Conservation (phyloP, 2,113 vertebrate genomes). For the Dryoscopus gambensis region DNA sequence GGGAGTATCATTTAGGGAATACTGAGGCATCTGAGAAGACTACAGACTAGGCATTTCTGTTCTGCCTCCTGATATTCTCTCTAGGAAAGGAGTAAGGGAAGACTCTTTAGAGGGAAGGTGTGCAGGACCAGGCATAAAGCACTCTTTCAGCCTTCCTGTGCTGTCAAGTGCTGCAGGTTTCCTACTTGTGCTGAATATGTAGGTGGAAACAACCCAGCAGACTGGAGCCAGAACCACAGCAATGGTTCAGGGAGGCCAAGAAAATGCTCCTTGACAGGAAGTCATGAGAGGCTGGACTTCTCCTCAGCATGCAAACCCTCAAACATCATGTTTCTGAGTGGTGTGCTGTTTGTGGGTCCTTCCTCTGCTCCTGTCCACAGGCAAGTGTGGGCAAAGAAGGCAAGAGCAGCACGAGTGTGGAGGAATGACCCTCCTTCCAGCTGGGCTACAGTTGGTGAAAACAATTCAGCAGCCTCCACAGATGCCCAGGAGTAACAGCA, state of each 20-base stretch:
- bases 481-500: not conserved
- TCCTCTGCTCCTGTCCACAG: not conserved
- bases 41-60: not conserved
- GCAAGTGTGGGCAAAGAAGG: not conserved
- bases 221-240: not conserved
- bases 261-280: not conserved
- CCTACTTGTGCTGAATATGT: not conserved
- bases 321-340: not conserved
- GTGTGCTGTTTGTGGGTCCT: fast-evolving
- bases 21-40: not conserved
- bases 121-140: not conserved
- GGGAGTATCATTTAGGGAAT: not conserved
- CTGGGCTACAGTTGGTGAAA: not conserved
- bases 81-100: not conserved
- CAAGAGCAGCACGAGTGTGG: not conserved
- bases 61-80: not conserved
- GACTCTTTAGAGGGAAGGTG: not conserved
- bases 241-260: not conserved
- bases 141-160: not conserved
- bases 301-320: not conserved
- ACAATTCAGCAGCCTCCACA: not conserved
- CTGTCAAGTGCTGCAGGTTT: not conserved
- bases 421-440: not conserved
- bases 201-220: not conserved
- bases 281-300: not conserved